phyloP scores from a whole-genome alignment of 2,113 vertebrate species.

The Hippopotamus amphibius region DNA sequence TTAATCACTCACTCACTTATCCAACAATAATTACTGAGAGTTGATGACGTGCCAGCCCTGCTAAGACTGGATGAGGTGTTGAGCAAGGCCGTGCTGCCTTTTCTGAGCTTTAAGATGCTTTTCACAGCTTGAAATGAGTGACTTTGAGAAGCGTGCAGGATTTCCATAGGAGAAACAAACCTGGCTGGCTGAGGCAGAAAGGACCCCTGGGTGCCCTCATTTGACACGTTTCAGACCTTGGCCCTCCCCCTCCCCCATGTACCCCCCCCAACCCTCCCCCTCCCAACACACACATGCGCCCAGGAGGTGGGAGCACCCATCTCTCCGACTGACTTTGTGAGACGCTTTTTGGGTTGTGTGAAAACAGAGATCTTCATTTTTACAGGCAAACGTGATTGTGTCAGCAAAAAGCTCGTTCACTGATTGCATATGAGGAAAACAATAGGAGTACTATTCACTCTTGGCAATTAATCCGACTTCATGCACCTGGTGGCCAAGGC shows the following conservation, averaged over 20 bases:
- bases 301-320: neutral
- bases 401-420: neutral
- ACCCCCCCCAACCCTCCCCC: neutral
- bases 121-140: neutral
- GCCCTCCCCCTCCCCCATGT: neutral
- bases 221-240: neutral
- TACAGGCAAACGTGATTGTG: neutral
- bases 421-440: conserved; percentile 38
- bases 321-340: neutral
- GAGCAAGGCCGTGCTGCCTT: neutral
- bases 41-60: neutral
- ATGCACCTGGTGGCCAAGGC: conserved; percentile 10
- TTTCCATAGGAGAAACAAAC: neutral
- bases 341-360: neutral
- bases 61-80: too few relatives aligned
- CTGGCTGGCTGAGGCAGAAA: neutral
- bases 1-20: neutral
- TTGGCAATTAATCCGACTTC: conserved; percentile 26
- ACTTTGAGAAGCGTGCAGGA: neutral
- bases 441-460: neutral
- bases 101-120: neutral
- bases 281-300: too few relatives aligned
- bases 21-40: neutral
- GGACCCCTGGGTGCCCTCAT: too few relatives aligned
- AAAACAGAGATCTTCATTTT: conserved; percentile 44